A percentile compares a stretch with the other conserved stretches of the same genome.
These are phyloP conservation scores for Mystacides longicornis DNA, from an alignment of 2,888 invertebrate species.

Conservation along the genomic window DNA sequence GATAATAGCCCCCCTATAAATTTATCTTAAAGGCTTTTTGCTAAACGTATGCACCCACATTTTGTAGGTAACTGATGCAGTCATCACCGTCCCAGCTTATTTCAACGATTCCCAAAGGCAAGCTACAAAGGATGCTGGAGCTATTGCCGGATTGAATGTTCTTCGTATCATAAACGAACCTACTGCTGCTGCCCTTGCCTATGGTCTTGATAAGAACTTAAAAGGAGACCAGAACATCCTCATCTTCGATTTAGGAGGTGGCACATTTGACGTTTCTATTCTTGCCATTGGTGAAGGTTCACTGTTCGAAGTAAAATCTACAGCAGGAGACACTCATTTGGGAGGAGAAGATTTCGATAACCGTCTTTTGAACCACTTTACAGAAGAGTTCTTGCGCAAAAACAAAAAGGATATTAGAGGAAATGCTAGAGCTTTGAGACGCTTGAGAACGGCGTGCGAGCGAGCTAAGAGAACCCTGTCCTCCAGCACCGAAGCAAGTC, in stretches of 20 bases:
- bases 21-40: neutral
- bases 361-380: constrained; percentile 70
- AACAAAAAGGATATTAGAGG: constrained; percentile 59
- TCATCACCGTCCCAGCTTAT: constrained; percentile 78
- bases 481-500: constrained; percentile 67
- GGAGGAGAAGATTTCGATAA: constrained; percentile 77
- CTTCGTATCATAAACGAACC: constrained; percentile 87
- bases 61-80: constrained; percentile 58
- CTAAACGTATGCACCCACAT: neutral
- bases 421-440: constrained; percentile 71
- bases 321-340: constrained; percentile 75
- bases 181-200: constrained; percentile 80
- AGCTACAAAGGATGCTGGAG: constrained; percentile 85
- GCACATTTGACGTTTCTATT: constrained; percentile 89
- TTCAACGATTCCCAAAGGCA: constrained; percentile 78
- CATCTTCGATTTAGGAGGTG: constrained; percentile 75
- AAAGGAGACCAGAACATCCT: constrained; percentile 67
- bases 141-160: constrained; percentile 78
- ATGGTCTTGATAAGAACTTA: constrained; percentile 70
- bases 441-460: constrained; percentile 81
- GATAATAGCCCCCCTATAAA: neutral
- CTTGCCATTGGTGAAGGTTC: constrained; percentile 82
- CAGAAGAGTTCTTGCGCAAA: constrained; percentile 70
- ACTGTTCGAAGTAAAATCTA: constrained; percentile 71
- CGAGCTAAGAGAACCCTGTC: constrained; percentile 71